Conservation (phyloP, 2,113 vertebrate genomes). For the Pseudopodoces humilis region DNA sequence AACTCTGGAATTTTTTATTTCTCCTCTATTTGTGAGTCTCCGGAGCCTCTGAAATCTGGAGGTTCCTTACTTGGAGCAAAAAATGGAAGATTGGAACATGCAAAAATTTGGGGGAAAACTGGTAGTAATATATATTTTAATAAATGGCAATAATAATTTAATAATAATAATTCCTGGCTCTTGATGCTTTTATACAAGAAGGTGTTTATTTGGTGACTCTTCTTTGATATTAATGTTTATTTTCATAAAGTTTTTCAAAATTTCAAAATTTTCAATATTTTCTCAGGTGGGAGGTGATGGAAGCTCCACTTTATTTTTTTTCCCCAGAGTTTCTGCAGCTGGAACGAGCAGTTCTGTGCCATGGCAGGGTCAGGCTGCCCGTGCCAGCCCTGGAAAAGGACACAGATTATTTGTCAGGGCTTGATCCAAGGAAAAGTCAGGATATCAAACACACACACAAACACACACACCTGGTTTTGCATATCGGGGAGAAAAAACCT, state of each 20-base stretch:
- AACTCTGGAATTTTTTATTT: background rate
- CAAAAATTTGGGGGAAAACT: background rate
- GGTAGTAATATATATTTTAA: too few relatives aligned
- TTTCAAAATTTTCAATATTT: background rate
- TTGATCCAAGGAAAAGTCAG: background rate
- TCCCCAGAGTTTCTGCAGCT: background rate
- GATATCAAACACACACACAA: background rate
- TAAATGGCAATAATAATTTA: background rate
- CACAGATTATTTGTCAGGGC: background rate
- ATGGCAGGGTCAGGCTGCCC: background rate
- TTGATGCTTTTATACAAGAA: background rate
- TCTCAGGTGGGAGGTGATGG: background rate
- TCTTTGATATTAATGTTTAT: background rate
- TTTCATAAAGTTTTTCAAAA: background rate
- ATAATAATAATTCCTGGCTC: background rate
- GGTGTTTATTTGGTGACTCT: background rate
- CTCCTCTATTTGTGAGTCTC: fast-evolving
- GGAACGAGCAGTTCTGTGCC: background rate
- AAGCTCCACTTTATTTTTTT: background rate
- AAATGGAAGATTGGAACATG: background rate
- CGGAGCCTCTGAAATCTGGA: background rate
- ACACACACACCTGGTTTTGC: background rate
- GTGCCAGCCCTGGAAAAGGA: background rate
- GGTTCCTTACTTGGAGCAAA: background rate
- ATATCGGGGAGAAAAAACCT: background rate